A percentile compares a stretch with the other conserved stretches of the same genome.
Evolutionary conservation across 2,888 invertebrate genomes (phyloP).

Genomic region (Drosophila prolongata): DNA sequence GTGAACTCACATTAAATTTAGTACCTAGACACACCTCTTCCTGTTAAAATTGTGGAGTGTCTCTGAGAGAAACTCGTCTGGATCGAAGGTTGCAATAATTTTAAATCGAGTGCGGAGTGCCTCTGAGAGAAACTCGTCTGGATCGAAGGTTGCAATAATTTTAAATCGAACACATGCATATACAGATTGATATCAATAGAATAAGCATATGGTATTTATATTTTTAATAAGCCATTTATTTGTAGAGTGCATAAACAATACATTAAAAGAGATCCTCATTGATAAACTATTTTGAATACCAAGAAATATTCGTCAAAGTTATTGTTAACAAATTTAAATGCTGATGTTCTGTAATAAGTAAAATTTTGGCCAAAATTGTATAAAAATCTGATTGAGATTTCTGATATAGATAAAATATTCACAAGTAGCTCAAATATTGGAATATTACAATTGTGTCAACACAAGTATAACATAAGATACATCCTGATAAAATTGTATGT

Average conservation of each 20-base stretch:
- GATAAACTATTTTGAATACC: slow-evolving; percentile 6
- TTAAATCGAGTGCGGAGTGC: slow-evolving; percentile 11
- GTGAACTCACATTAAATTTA: slow-evolving; percentile 25
- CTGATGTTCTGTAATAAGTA: slow-evolving; percentile 13
- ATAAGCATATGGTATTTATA: slow-evolving; percentile 56
- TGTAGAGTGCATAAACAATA: slow-evolving; percentile 32
- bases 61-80: slow-evolving; percentile 35
- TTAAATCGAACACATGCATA: slow-evolving; percentile 39
- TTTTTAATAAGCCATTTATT: slow-evolving; percentile 57
- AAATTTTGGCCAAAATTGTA: slow-evolving; percentile 55
- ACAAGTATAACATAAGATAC: background rate
- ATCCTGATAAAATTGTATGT: slow-evolving; percentile 10
- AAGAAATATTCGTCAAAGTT: background rate
- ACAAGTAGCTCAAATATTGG: slow-evolving; percentile 30
- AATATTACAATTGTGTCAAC: slow-evolving; percentile 20
- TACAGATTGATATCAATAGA: slow-evolving; percentile 39
- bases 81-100: slow-evolving; percentile 48
- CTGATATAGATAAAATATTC: slow-evolving; percentile 25
- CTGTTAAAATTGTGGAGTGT: slow-evolving; percentile 47
- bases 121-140: background rate
- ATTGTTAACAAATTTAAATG: slow-evolving; percentile 20
- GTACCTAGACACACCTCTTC: slow-evolving; percentile 55
- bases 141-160: slow-evolving; percentile 48
- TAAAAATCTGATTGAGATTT: slow-evolving; percentile 11
- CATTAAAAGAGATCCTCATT: slow-evolving; percentile 5